These are phyloP conservation scores for Crotophaga sulcirostris DNA, from an alignment of 2,113 vertebrate species.

Conservation along the genomic window DNA sequence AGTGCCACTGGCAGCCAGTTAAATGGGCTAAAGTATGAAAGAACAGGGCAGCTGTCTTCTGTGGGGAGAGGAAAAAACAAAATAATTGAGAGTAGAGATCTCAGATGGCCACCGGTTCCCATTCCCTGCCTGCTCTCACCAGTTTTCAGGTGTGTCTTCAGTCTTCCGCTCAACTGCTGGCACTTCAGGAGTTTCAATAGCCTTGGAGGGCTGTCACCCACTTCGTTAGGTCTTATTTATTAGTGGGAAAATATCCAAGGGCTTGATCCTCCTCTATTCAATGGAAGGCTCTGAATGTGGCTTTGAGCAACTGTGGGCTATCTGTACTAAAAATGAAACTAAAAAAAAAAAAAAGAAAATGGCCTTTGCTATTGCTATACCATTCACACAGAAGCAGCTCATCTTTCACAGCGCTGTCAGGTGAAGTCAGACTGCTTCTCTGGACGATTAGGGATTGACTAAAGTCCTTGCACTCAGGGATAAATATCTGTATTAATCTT, in stretches of 20 bases:
- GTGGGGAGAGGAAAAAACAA: not conserved
- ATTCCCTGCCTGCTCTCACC: not conserved
- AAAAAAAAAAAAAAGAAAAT: not conserved
- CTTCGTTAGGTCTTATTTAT: not conserved
- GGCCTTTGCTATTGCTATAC: not conserved
- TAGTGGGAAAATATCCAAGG: not conserved
- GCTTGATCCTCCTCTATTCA: not conserved
- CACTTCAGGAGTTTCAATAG: not conserved
- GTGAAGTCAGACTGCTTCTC: slow-evolving; percentile 51
- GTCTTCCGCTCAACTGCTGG: not conserved
- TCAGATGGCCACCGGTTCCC: not conserved
- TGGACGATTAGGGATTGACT: slow-evolving; percentile 50
- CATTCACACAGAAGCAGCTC: not conserved
- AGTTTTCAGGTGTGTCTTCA: not conserved
- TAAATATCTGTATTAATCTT: slow-evolving; percentile 23
- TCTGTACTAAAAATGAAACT: not conserved
- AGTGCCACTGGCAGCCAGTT: not conserved
- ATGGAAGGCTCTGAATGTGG: not conserved
- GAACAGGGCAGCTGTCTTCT: not conserved
- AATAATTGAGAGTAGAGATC: not conserved
- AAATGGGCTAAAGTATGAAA: not conserved
- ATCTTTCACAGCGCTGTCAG: slow-evolving; percentile 15
- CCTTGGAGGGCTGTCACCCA: not conserved
- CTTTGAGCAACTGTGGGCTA: not conserved
- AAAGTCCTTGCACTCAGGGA: slow-evolving; percentile 14